Evolutionary conservation across 2,113 vertebrate species (phyloP), one percentile per base, ranked within the genome.

Genomic region (Engystomops pustulosus): DNA sequence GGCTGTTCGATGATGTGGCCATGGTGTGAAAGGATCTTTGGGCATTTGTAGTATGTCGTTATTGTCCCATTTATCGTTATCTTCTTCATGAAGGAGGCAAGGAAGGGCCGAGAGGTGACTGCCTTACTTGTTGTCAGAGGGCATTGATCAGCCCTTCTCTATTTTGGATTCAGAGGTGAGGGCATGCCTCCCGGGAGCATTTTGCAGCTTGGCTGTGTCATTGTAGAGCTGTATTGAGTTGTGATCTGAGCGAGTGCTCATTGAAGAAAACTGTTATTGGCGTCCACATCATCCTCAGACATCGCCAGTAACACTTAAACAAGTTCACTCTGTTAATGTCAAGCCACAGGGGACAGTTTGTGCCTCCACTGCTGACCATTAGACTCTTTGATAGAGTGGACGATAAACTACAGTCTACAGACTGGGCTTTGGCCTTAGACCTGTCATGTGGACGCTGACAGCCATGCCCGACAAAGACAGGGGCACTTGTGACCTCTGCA

Each of bases 301-400:
- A 91, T 91, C 92, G 90, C 44, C 91, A 72, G 87, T 85, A 89
- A 88, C 92, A 85, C 93, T 95, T 93, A 92, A 93, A 93, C 92
- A 93, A 94, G 92, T 89, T 91, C 88, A 49, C 90, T 91, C 91
- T 85, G 88, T 90, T 92, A 91, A 93, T 92, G 93, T 92, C 93
- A 92, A 90, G 90, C 84, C 92, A 89, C 91, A 0, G 72, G 94
- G 93, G 94, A 94, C 89, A 30, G 87, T 69, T 90, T 89, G 69
- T 77, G 92, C 90, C 88, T 91, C 90, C 90, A 93, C 91, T 65
- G 89, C 91, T 92, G 93, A 92, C 94, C 94, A 89, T 91, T 89
- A 93, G 91, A 84, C 86, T 91, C 89, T 89, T 91, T 93, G 94
- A 94, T 93, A 90, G 93, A 94, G 92, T 89, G 92, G 92, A 90